These are phyloP conservation scores for Procambarus clarkii DNA, from an alignment of 1,140 invertebrate genomes.

Conservation along the genomic window DNA sequence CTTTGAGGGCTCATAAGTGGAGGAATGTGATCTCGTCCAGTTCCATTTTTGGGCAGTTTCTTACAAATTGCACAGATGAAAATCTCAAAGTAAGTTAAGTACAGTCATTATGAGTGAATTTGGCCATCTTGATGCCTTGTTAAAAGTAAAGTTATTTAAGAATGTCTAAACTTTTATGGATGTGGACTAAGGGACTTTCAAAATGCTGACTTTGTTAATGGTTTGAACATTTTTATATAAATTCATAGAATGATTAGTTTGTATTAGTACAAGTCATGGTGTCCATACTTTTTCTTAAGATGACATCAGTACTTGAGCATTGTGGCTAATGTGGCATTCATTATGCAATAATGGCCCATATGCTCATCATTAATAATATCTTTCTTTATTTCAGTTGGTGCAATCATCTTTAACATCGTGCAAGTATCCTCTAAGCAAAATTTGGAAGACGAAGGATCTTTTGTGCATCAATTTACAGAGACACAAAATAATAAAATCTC, in stretches of 20 bases:
- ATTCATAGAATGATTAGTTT: too few species aligned
- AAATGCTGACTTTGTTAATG: too few species aligned
- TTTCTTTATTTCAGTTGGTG: background rate
- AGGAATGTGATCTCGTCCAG: background rate
- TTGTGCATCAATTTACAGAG: constrained; percentile 3
- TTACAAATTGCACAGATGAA: background rate
- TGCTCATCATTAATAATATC: background rate
- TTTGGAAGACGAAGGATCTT: constrained; percentile 9
- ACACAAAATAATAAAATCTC: background rate
- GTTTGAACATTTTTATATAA: too few species aligned
- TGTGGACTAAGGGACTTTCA: too few species aligned
- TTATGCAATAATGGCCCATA: background rate
- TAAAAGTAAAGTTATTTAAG: background rate
- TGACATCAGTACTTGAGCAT: too few species aligned
- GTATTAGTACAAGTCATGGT: too few species aligned
- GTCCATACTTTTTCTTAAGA: background rate
- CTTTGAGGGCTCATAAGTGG: background rate
- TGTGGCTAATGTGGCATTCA: background rate
- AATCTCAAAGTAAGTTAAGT: background rate
- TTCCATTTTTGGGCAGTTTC: background rate
- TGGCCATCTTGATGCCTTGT: too few species aligned
- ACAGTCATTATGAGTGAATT: too few species aligned
- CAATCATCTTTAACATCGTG: background rate
- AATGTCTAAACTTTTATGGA: background rate
- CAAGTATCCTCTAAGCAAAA: background rate